These are phyloP conservation scores for Bedellia somnulentella DNA, from an alignment of 2,888 invertebrate species.

Conservation along the genomic window DNA sequence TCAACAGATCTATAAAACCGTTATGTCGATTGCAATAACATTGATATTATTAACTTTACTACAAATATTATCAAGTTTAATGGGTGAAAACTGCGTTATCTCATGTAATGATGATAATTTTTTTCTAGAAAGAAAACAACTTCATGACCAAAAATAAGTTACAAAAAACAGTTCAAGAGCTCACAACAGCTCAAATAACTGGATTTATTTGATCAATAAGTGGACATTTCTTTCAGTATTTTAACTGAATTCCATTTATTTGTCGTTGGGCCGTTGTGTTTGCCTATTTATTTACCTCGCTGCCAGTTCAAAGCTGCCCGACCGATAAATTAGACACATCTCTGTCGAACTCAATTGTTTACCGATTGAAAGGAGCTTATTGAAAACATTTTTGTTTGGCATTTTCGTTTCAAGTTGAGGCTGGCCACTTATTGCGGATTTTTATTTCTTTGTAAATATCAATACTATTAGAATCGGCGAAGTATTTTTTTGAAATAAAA, in stretches of 20 bases:
- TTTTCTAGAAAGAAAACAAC: no score
- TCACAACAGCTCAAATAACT: no score
- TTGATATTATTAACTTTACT: no score
- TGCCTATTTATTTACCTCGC: slow-evolving; percentile 34
- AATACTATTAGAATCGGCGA: no score
- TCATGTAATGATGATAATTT: no score
- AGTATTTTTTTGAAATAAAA: no score
- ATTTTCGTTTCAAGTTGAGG: not conserved
- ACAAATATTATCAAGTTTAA: no score
- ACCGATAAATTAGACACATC: slow-evolving; percentile 52
- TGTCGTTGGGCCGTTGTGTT: slow-evolving; percentile 23
- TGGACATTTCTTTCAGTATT: slow-evolving; percentile 9
- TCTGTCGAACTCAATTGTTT: slow-evolving; percentile 29
- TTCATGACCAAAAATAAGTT: no score
- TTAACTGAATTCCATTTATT: slow-evolving; percentile 29
- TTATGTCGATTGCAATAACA: no score
- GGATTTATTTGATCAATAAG: not conserved
- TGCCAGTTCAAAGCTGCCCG: slow-evolving; percentile 29
- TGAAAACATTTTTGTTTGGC: slow-evolving; percentile 2
- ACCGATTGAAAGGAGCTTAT: slow-evolving; percentile 13
- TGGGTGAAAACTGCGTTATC: no score
- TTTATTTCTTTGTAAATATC: not conserved
- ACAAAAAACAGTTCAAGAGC: no score
- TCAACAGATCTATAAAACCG: no score
- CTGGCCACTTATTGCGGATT: not conserved